Percentiles rank a stretch among this genome's conserved stretches.
These are phyloP conservation scores for Orientallactaga bullata DNA, from an alignment of 2,113 vertebrate genomes.

Conservation along the genomic window DNA sequence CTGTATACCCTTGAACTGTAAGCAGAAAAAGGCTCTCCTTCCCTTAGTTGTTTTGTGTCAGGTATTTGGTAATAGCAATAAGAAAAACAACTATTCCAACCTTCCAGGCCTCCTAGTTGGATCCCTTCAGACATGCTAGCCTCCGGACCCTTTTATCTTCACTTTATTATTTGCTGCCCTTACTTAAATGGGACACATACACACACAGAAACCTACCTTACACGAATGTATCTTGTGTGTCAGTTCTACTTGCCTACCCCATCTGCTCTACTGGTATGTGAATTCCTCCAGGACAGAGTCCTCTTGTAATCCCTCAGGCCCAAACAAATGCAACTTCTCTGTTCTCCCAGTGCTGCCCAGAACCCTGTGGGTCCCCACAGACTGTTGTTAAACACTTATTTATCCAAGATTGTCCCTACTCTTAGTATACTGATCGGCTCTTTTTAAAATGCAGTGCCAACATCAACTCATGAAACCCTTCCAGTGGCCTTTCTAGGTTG, in stretches of 20 bases:
- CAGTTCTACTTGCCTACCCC: background rate
- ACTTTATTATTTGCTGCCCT: background rate
- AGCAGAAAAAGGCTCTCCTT: no score
- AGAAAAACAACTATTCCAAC: no score
- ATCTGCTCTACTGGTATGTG: conserved; percentile 8
- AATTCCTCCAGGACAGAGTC: background rate
- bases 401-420: background rate
- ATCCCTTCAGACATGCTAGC: background rate
- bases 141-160: background rate
- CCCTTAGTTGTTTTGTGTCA: no score
- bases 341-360: background rate
- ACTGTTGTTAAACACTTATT: background rate
- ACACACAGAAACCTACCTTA: background rate
- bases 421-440: background rate
- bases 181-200: background rate
- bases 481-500: background rate
- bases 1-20: no score
- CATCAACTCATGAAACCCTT: conserved; percentile 20
- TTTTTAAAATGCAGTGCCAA: conserved; percentile 16
- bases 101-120: background rate
- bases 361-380: background rate
- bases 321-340: conserved; percentile 1
- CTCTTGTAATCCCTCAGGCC: background rate
- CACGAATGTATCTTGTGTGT: background rate
- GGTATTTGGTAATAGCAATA: no score